phyloP scores from a whole-genome alignment of 2,113 vertebrate species.

The Etia nguti region DNA sequence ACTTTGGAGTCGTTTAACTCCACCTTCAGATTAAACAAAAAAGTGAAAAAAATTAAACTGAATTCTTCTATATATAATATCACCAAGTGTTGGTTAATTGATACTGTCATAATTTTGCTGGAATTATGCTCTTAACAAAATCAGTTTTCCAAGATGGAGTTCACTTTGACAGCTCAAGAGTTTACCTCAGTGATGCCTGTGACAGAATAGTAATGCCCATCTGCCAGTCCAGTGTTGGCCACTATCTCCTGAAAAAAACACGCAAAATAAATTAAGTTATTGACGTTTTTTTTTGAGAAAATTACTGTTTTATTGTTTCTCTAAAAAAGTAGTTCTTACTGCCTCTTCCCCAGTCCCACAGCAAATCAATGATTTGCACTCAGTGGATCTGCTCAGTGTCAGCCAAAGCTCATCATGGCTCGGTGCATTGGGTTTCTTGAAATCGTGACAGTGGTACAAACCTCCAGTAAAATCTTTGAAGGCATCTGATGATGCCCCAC shows the following conservation, averaged over 20 bases:
- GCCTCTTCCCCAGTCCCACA: too few species aligned
- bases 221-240: slow-evolving; percentile 30
- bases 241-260: not conserved
- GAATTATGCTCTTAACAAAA: not conserved
- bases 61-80: not conserved
- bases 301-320: too few species aligned
- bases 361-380: too few species aligned
- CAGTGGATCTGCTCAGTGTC: too few species aligned
- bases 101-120: not conserved
- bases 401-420: too few species aligned
- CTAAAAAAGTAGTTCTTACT: too few species aligned
- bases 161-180: not conserved
- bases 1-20: not conserved
- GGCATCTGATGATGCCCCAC: too few species aligned
- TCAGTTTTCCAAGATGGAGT: not conserved
- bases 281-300: too few species aligned
- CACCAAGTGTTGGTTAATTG: not conserved
- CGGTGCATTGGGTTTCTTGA: too few species aligned
- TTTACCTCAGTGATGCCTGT: slow-evolving; percentile 44
- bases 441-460: too few species aligned
- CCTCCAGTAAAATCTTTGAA: too few species aligned
- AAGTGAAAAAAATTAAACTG: not conserved
- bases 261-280: not conserved
- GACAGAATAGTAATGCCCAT: slow-evolving; percentile 28
- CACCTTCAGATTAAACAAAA: not conserved